Evolutionary conservation across 2,113 vertebrate species (phyloP).

Genomic region (Chamaea fasciata): DNA sequence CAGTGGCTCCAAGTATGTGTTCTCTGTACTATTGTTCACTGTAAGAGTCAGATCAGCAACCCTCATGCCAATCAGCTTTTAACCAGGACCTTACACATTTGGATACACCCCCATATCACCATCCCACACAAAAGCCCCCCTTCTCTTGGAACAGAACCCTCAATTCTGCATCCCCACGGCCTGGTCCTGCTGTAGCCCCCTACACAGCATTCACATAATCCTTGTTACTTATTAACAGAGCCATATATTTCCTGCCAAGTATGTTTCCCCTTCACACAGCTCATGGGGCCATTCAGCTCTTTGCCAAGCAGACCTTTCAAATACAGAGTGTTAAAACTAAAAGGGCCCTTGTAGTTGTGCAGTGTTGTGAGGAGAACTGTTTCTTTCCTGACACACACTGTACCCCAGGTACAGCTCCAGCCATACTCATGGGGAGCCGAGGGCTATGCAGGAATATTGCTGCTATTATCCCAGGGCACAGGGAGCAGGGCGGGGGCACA

Average conservation of each 20-base stretch:
- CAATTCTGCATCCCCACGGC: not conserved
- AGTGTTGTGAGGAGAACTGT: not conserved
- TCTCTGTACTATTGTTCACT: not conserved
- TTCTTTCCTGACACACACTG: not conserved
- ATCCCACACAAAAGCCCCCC: not conserved
- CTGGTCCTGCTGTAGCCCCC: not conserved
- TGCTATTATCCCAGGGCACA: not conserved
- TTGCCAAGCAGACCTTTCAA: not conserved
- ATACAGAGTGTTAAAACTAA: not conserved
- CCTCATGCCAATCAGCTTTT: not conserved
- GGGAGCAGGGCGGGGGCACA: not conserved
- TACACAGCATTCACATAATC: not conserved
- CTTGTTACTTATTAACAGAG: not conserved
- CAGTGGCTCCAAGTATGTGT: accelerated
- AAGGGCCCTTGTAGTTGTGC: not conserved
- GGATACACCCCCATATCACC: not conserved
- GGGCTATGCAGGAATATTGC: not conserved
- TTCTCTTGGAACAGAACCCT: not conserved
- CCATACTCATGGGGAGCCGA: not conserved
- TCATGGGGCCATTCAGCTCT: not conserved
- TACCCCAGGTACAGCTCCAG: not conserved
- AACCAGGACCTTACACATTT: not conserved
- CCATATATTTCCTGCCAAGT: not conserved
- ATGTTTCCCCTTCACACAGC: not conserved
- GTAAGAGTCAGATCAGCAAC: not conserved